phyloP scores from a whole-genome alignment of 1,140 invertebrate species.

The Trichogramma pretiosum region DNA sequence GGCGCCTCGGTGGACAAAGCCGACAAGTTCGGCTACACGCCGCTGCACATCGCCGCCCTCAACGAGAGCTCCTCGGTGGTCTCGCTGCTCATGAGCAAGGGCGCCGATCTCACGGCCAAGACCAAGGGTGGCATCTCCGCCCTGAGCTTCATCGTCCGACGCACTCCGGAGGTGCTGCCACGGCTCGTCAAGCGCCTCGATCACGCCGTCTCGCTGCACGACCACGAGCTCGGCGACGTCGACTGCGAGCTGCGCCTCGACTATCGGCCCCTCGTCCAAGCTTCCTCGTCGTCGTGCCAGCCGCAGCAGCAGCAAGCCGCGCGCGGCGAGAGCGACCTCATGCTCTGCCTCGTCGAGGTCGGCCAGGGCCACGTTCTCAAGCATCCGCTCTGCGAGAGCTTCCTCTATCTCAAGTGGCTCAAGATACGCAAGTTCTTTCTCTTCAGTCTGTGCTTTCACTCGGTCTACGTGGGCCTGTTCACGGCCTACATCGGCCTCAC shows the following conservation, averaged over 20 bases:
- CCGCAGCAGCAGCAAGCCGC: no score
- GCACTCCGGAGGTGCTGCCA: constrained; percentile 70
- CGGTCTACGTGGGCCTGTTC: constrained; percentile 64
- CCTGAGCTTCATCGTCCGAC: constrained; percentile 67
- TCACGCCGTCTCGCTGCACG: constrained; percentile 64
- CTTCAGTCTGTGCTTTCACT: constrained; percentile 68
- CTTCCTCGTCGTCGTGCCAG: no score
- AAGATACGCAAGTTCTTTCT: constrained; percentile 76
- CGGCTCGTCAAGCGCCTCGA: constrained; percentile 64
- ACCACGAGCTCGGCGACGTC: constrained; percentile 72
- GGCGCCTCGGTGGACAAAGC: constrained; percentile 70
- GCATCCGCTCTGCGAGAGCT: constrained; percentile 73
- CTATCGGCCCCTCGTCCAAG: constrained; percentile 60
- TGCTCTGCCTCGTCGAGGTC: constrained; percentile 67
- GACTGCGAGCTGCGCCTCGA: constrained; percentile 74
- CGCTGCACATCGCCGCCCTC: constrained; percentile 72
- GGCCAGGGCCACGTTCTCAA: constrained; percentile 66
- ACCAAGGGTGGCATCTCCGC: constrained; percentile 74
- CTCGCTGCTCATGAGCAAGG: constrained; percentile 62
- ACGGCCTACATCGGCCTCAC: constrained; percentile 57
- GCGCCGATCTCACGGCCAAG: constrained; percentile 70
- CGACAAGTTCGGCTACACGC: constrained; percentile 71
- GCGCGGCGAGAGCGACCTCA: constrained; percentile 60
- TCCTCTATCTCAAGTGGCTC: constrained; percentile 72
- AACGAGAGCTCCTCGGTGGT: constrained; percentile 74